These are phyloP conservation scores for Eolophus roseicapilla DNA, from an alignment of 2,113 vertebrate genomes.

Conservation along the genomic window DNA sequence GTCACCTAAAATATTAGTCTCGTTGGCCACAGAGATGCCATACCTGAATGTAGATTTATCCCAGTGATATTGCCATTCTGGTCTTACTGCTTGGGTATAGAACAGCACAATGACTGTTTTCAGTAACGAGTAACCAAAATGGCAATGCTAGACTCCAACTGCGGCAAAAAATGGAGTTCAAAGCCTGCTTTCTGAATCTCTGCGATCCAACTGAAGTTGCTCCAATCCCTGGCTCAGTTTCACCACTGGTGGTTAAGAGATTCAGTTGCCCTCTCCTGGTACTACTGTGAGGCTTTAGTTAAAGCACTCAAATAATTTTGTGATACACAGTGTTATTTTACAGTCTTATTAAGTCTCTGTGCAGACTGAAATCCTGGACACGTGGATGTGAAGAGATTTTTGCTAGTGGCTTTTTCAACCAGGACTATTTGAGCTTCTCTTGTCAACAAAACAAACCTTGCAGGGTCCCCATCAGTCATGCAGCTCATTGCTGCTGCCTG, in stretches of 20 bases:
- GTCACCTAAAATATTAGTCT: not conserved
- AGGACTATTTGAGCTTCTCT: not conserved
- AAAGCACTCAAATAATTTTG: not conserved
- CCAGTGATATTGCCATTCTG: not conserved
- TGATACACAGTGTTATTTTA: accelerated
- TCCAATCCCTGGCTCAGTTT: not conserved
- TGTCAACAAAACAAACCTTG: not conserved
- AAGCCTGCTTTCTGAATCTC: not conserved
- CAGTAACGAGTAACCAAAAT: not conserved
- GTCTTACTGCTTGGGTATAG: not conserved
- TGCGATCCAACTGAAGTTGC: not conserved
- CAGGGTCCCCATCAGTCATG: not conserved
- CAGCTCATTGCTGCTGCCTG: not conserved
- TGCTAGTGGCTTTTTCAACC: not conserved
- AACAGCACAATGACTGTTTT: not conserved
- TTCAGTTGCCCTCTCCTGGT: not conserved
- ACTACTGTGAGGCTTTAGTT: not conserved
- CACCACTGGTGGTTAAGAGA: not conserved
- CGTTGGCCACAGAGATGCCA: not conserved
- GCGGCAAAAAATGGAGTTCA: not conserved
- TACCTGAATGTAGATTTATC: not conserved
- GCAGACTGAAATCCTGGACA: not conserved
- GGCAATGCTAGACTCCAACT: not conserved
- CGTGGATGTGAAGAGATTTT: not conserved
- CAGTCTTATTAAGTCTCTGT: not conserved